Base-by-base conservation (phyloP, 2,113 vertebrate genomes). In the Isurus oxyrinchus region DNA sequence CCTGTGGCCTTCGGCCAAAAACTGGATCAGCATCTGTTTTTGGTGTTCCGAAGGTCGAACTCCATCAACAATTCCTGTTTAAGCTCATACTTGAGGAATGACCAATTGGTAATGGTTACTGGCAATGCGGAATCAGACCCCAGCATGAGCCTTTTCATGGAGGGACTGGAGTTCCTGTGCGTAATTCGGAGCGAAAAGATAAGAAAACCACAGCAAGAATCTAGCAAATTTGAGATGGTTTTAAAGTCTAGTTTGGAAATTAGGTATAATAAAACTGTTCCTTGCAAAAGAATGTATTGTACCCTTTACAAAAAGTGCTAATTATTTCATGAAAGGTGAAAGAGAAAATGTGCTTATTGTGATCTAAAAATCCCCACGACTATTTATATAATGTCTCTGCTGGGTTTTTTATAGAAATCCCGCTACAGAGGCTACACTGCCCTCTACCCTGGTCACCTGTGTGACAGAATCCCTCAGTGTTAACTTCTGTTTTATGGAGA, bases 401-500 rank as follows among this genome's bases (percentile, higher is more conserved):
- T 94, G 91, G n/a, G 6, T 21, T 95, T 31, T 31, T 69, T 69
- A 94, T 10, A 27, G 94, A 69, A 25, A 67, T 63, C n/a, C 44
- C 25, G 6, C 94, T 49, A 63, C 6, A 69, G 63, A 40, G 93
- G 40, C 10, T 69, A 69, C 63, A 95, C 93, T 95, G 94, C 94
- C 61, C 94, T 95, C 94, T 95, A 95, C 13, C 63, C 63, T 95
- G 63, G 61, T 69, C 94, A 95, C 94, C 59, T 69, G 94, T 49
- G 61, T 14, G 94, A 67, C 94, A 13, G 23, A 27, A 49, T 69
- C 63, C n/a, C 66, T 69, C 27, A 2, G 63, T 81, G n/a, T n/a
- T 14, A 81, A 81, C 11, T 67, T 66, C 57, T 14, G 63, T 27
- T 67, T 21, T 40, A n/a, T 94, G 40, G 23, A 44, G 63, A 69